phyloP scores from a whole-genome alignment of 2,113 vertebrate genomes.

The Gymnarchus niloticus region DNA sequence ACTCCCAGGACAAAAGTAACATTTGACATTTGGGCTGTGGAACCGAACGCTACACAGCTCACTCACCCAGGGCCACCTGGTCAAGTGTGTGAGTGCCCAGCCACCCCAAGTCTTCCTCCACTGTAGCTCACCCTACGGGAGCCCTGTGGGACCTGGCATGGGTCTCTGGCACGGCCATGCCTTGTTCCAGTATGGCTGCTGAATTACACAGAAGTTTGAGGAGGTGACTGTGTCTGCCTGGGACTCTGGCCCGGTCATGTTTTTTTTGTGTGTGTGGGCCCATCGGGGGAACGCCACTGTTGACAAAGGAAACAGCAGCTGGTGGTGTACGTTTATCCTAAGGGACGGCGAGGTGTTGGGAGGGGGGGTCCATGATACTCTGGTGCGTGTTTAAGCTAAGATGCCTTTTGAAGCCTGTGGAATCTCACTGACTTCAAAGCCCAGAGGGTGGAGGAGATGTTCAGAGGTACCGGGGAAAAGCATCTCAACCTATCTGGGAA shows the following conservation, averaged over 20 bases:
- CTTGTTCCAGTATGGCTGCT: conserved; percentile 44
- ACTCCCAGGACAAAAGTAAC: neutral
- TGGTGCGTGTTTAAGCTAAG: neutral
- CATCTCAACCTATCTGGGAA: conserved; percentile 36
- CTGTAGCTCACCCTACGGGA: no score
- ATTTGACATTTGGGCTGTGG: neutral
- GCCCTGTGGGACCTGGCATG: no score
- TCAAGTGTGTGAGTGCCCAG: neutral
- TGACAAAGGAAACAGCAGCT: conserved; percentile 55
- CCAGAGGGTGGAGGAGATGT: neutral
- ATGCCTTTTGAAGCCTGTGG: conserved; percentile 53
- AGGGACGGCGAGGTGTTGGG: conserved; percentile 10
- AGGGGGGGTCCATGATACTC: neutral
- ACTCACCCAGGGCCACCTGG: conserved; percentile 38
- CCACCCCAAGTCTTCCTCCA: conserved; percentile 47
- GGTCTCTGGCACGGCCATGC: conserved; percentile 45
- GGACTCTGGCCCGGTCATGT: conserved; percentile 32
- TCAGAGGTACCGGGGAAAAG: neutral
- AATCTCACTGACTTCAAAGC: conserved; percentile 51
- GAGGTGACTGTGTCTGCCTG: conserved; percentile 25
- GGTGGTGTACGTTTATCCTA: conserved; percentile 39
- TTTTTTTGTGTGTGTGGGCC: conserved; percentile 35
- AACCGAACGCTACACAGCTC: conserved; percentile 25
- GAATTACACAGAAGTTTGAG: conserved; percentile 57
- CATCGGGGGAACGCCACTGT: conserved; percentile 43